These are phyloP conservation scores for Tenthredo mesomela DNA, from an alignment of 2,888 invertebrate species.

Conservation along the genomic window DNA sequence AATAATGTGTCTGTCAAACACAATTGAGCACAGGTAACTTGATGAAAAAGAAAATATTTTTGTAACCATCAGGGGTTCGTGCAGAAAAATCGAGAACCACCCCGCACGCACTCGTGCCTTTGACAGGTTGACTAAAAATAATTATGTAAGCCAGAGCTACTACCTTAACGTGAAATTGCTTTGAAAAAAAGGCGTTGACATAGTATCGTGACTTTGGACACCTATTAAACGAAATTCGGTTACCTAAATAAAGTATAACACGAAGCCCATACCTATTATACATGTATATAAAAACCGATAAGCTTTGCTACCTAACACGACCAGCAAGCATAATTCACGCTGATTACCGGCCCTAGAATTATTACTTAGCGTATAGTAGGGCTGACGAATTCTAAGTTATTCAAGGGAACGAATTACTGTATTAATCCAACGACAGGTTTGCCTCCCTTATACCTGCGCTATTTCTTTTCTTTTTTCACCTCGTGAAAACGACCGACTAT, in stretches of 20 bases:
- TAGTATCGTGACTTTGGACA: slow-evolving; percentile 19
- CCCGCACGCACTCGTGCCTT: not conserved
- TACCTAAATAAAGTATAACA: slow-evolving; percentile 8
- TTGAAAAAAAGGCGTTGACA: slow-evolving; percentile 30
- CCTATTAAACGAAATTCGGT: not conserved
- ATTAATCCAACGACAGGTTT: not conserved
- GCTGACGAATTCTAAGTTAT: slow-evolving; percentile 5
- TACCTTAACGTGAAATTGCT: not conserved
- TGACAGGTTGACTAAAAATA: slow-evolving; percentile 7
- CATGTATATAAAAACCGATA: slow-evolving; percentile 11
- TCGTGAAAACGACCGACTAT: not conserved
- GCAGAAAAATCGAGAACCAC: not conserved
- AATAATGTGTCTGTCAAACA: not conserved
- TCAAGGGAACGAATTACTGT: not conserved
- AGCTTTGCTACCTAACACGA: not conserved
- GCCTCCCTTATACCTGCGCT: not conserved
- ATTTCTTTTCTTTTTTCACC: not conserved
- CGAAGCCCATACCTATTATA: not conserved
- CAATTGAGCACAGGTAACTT: not conserved
- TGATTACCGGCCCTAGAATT: slow-evolving; percentile 21
- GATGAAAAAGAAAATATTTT: not conserved
- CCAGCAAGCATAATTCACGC: not conserved
- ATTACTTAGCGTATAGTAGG: not conserved
- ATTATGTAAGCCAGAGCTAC: not conserved
- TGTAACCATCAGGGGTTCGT: not conserved